A percentile compares a stretch with the other conserved stretches of the same genome.
Evolutionary conservation across 2,113 vertebrate genomes (phyloP).

Genomic region (Hystrix brachyura): DNA sequence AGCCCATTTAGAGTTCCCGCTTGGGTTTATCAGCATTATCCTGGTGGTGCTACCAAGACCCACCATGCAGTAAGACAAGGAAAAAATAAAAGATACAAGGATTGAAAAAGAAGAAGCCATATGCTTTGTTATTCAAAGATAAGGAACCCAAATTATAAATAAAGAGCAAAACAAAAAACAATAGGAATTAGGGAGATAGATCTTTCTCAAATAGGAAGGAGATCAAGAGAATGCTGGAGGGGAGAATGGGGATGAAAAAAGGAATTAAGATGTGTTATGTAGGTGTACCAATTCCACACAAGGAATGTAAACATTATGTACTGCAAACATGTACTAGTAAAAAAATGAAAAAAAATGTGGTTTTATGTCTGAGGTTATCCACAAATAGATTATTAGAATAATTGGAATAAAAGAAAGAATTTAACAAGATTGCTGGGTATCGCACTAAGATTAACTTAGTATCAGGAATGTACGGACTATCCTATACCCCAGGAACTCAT

Average conservation of each 20-base stretch:
- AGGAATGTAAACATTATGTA: background rate
- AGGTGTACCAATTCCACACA: background rate
- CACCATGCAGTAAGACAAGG: background rate
- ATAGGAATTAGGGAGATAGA: background rate
- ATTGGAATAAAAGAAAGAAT: background rate
- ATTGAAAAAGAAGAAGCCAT: background rate
- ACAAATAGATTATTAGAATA: constrained; percentile 22
- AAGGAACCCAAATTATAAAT: background rate
- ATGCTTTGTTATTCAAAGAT: background rate
- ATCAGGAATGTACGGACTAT: background rate
- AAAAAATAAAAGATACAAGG: constrained; percentile 15
- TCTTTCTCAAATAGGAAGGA: background rate
- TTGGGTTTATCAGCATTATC: background rate
- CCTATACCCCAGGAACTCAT: background rate
- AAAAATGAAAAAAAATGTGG: background rate
- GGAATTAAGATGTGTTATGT: background rate
- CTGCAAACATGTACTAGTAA: background rate
- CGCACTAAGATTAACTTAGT: background rate
- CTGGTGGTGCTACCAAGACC: background rate
- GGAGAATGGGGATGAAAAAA: background rate
- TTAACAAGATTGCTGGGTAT: constrained; percentile 20
- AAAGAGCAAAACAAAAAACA: background rate
- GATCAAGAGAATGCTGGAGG: background rate
- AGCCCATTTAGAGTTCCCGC: background rate
- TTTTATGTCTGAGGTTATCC: background rate